Conservation (phyloP, 2,113 vertebrate species). For the Boulengerochromis microlepis region DNA sequence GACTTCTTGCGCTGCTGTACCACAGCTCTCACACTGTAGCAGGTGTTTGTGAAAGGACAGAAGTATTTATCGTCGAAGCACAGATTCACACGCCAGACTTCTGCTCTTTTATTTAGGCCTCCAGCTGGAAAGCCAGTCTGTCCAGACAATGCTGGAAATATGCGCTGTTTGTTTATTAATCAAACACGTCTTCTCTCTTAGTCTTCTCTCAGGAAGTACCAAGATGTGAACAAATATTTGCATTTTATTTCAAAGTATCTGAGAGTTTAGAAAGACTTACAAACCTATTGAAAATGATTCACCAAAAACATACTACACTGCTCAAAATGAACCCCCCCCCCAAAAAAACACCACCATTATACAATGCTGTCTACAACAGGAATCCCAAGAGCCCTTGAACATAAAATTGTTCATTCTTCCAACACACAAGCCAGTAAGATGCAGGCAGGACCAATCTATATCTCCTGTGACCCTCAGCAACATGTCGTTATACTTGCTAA, state of each 20-base stretch:
- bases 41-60: neutral
- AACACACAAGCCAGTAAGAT: constrained; percentile 14
- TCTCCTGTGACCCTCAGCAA: constrained; percentile 63
- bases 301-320: neutral
- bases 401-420: constrained; percentile 58
- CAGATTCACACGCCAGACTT: neutral
- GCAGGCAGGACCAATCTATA: constrained; percentile 57
- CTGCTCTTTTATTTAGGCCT: constrained; percentile 52
- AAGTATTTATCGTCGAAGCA: neutral
- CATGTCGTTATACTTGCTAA: constrained; percentile 68
- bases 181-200: neutral
- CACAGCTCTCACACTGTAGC: neutral
- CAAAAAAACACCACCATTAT: neutral
- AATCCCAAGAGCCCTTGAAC: constrained; percentile 42
- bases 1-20: neutral
- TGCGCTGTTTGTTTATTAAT: constrained; percentile 34
- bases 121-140: constrained; percentile 48
- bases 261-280: neutral
- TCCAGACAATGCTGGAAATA: neutral
- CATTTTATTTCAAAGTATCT: neutral
- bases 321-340: neutral
- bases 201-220: neutral
- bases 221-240: neutral
- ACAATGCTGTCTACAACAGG: constrained; percentile 40
- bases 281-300: neutral